A percentile compares a stretch with the other conserved stretches of the same genome.
Evolutionary conservation across 2,888 invertebrate species (phyloP).

Genomic region (Aporophyla lueneburgensis): DNA sequence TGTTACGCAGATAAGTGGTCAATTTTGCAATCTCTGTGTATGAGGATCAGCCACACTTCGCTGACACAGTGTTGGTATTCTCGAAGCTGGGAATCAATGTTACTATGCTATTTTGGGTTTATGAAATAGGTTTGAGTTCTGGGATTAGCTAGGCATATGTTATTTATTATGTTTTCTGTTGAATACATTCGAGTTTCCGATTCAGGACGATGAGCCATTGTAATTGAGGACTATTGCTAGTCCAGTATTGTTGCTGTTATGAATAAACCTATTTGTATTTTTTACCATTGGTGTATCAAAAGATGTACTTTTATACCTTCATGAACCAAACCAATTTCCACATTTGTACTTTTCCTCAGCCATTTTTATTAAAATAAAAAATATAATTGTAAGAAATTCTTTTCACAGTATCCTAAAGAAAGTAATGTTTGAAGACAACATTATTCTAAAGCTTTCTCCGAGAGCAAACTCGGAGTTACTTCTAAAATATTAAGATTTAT

Average conservation of each 20-base stretch:
- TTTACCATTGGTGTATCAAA: background rate
- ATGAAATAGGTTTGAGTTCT: background rate
- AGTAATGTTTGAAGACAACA: slow-evolving; percentile 4
- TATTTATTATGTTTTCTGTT: too few species aligned
- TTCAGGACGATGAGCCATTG: background rate
- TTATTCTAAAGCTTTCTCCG: slow-evolving; percentile 23
- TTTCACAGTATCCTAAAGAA: background rate
- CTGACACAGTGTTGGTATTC: slow-evolving; percentile 26
- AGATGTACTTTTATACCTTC: background rate
- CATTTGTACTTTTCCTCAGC: background rate
- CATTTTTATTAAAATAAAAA: background rate
- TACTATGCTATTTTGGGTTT: slow-evolving; percentile 12
- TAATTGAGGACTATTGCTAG: too few species aligned
- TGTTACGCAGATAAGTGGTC: slow-evolving; percentile 49
- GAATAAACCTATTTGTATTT: background rate
- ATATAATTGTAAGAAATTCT: background rate
- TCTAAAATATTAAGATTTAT: slow-evolving; percentile 34
- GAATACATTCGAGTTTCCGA: background rate
- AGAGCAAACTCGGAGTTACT: slow-evolving; percentile 4
- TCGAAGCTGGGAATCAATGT: slow-evolving; percentile 19
- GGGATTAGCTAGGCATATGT: too few species aligned
- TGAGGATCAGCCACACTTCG: slow-evolving; percentile 38
- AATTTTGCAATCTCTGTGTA: slow-evolving; percentile 51
- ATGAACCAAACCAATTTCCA: background rate
- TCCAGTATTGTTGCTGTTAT: background rate